Base-by-base conservation (phyloP, 2,888 invertebrate species). In the Phaedon cochleariae region DNA sequence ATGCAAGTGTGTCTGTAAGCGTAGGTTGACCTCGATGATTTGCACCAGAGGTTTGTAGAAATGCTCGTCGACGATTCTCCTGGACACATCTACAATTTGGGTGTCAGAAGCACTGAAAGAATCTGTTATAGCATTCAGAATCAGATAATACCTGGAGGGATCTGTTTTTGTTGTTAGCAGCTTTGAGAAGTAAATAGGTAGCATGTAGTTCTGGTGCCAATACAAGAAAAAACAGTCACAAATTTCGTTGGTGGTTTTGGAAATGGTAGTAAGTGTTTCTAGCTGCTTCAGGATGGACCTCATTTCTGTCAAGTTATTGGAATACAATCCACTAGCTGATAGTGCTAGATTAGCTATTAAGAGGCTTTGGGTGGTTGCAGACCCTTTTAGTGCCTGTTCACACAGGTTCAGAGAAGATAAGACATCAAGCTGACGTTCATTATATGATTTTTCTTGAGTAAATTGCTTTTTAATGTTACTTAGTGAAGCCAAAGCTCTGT, bases 1-100 rank as follows among this genome's bases (percentile, higher is more conserved):
- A 84, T 97, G 97, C 0, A 94, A 90, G 83, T 98, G 96, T 46
- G 95, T 96, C 76, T 96, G 95, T 29, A 98, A 85, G 18, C 99
- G 90, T 58, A 99, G 86, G 82, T 96, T 95, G 0, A 93, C 96
- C 85, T 99, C 99, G 70, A 98, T 91, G 76, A 92, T 90, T 75
- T 92, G 91, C 79, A 96, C 95, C 29, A 96, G 84, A 45, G 91
- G 92, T 72, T 90, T 87, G 26, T 92, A 82, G 52, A 92, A 84
- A 76, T 87, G 85, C 55, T 86, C 85, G 59, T 87, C 85, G 45
- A 91, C 84, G 64, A 86, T 82, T 51, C 79, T 80, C 72, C 82
- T 31, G 1, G 59, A 34, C 15, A 62, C 15, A 15, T 64, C 67
- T 1, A 26, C 57, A 3, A 59, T 31, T 49, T 15, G 12, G 12